Evolutionary conservation across 2,888 invertebrate genomes (phyloP).

Genomic region (Melinaea menophilus): DNA sequence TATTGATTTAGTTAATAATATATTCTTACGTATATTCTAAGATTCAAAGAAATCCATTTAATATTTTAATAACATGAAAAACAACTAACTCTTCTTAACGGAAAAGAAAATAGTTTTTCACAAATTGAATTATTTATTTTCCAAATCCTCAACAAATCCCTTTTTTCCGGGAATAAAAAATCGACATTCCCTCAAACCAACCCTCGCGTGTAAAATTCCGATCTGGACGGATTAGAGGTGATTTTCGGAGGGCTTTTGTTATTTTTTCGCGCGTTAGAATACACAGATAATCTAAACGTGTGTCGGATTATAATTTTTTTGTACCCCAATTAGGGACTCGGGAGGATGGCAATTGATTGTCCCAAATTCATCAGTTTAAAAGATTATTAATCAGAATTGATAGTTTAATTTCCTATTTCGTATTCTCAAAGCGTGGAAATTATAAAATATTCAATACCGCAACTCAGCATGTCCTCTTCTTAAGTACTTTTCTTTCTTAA

Average conservation of each 20-base stretch:
- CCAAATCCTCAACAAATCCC: constrained; percentile 2
- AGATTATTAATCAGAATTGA: too few species aligned
- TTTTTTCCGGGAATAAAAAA: constrained; percentile 5
- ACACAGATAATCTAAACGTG: constrained; percentile 1
- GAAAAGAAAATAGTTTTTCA: constrained; percentile 5
- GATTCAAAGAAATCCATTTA: background rate
- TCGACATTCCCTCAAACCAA: constrained; percentile 17
- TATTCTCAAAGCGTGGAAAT: background rate
- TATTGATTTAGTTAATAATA: too few species aligned
- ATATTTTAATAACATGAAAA: background rate
- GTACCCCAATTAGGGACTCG: background rate
- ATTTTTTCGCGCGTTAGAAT: constrained; percentile 22
- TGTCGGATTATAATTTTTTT: background rate
- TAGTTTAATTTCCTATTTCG: background rate
- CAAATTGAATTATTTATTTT: constrained; percentile 8
- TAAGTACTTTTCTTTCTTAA: too few species aligned
- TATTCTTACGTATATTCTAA: too few species aligned
- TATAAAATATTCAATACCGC: background rate
- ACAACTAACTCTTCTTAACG: constrained; percentile 5
- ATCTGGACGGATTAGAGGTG: constrained; percentile 31
- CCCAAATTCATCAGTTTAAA: background rate
- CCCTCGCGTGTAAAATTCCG: constrained; percentile 31
- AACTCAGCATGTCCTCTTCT: background rate
- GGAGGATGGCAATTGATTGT: background rate
- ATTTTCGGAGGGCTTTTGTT: constrained; percentile 23